phyloP scores from a whole-genome alignment of 2,797 vertebrate genomes.

The Graptemys geographica region DNA sequence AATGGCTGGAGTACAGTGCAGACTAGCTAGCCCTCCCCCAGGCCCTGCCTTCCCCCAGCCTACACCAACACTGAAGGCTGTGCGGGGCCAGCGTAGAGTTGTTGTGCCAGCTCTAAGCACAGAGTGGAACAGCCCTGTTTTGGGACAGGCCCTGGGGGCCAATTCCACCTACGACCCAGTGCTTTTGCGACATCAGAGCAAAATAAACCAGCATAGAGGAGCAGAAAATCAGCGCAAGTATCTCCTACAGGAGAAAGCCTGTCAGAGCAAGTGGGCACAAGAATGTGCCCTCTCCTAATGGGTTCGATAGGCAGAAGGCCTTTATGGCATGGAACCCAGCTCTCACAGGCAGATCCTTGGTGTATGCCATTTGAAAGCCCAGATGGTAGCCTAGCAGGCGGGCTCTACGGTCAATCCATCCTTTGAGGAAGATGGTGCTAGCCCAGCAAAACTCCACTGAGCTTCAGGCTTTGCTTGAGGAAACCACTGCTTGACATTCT shows the following conservation, averaged over 20 bases:
- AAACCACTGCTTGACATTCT: background rate
- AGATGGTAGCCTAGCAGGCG: background rate
- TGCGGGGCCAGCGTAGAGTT: fast-evolving
- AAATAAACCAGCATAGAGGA: background rate
- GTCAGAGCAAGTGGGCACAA: background rate
- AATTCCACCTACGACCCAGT: background rate
- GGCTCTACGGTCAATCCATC: background rate
- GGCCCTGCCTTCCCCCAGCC: no score
- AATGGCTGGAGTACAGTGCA: background rate
- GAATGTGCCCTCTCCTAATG: background rate
- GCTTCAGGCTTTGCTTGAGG: background rate
- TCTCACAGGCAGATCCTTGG: background rate
- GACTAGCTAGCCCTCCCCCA: background rate
- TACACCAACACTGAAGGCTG: background rate
- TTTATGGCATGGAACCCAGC: background rate
- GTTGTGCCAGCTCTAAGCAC: background rate
- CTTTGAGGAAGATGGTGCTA: background rate
- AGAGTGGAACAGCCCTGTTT: background rate
- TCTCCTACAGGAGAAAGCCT: background rate
- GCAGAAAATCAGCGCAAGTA: background rate
- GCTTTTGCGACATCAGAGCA: background rate
- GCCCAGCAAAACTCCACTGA: background rate
- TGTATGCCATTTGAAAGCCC: background rate
- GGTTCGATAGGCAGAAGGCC: background rate
- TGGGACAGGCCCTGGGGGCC: background rate